Evolutionary conservation across 2,888 invertebrate genomes (phyloP), one percentile per base, ranked within the genome.

Genomic region (Meteorus colon): DNA sequence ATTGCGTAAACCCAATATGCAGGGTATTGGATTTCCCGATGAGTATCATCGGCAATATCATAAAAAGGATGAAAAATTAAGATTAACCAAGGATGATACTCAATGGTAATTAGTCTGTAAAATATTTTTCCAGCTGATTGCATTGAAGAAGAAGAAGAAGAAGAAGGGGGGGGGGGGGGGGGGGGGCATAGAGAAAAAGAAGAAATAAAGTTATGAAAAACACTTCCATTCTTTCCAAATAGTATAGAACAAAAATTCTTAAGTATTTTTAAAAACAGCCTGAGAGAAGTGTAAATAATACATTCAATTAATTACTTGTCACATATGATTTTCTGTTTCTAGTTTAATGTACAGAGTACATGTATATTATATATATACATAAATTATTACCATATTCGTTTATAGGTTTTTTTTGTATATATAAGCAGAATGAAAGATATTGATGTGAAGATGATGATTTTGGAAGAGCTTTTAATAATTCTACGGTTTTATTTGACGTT

Each of bases 1-100:
- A 45, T 84, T 85, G 62, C 88, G 87, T 37, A 80, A 85, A 24
- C 82, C 77, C 65, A 87, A 86, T 77, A 81, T 19, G 4, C 55
- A 19, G 8, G 19, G 19, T 1, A 19, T 83, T 63, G 80, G 80
- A 10, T 87, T 84, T 74, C 82, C 83, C 75, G 86, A 86, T 4
- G 87, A 88, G 31, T 87, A 84, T 80, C 84, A 86, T 76, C 84
- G 86, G 60, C 81, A 86, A 73, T 88, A 86, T 78, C 81, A 83
- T 76, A 87, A 88, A 71, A 88, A 88, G 70, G 88, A 88, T 8
- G 86, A 86, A 41, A 88, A 88, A 74, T 74, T 86, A 14, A 84
- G 86, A 78, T 77, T 82, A 69, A 77, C 83, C 31, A 87, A 88
- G 73, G 87, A 87, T 65, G 86, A 88, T 63, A 74, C 84, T 65